Base-by-base conservation (phyloP, 2,888 invertebrate genomes). In the Cosmopolites sordidus region DNA sequence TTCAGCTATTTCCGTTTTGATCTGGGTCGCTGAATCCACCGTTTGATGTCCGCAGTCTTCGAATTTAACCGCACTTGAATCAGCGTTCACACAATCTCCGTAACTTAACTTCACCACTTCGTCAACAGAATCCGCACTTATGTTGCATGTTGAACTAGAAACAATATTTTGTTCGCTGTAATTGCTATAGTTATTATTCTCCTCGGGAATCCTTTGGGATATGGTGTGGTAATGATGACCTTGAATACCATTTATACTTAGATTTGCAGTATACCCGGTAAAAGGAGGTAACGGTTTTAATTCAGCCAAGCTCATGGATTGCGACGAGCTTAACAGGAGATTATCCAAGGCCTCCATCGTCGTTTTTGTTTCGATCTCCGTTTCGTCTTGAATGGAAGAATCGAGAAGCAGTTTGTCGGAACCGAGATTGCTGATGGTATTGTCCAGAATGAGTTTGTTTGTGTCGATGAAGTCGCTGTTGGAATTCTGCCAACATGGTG, bases 161-260 rank as follows among this genome's bases (percentile, higher is more conserved):
- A 86, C 86, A 54, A 86, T 84, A 68, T 86, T 86, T 64, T 86
- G 84, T 72, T 86, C 85, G 42, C 78, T 75, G 69, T 66, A 78
- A 69, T 64, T 78, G 64, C 64, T 78, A 66, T 71, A 77, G 73
- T 82, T 89, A 75, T 83, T 87, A 74, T 82, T 87, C 70, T 87
- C 86, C 66, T 86, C 86, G 2, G 85, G 84, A 44, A 85, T 77
- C 50, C 86, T 78, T 70, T 86, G 85, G 0, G 90, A 89, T 70
- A 91, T 89, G 62, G 89, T 86, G 71, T 91, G 89, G 71, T 87
- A 91, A 70, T 91, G 91, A 70, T 89, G 90, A 1, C 91, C 91
- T 47, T 89, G 87, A 66, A 91, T 90, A 48, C 90, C 90, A 74
- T 91, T 91, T 72, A 91, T 91, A 63, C 89, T 89, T 55, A 92